Percentiles rank a stretch among this genome's conserved stretches.
phyloP scores from a whole-genome alignment of 1,140 invertebrate species.

The Agrilus planipennis region DNA sequence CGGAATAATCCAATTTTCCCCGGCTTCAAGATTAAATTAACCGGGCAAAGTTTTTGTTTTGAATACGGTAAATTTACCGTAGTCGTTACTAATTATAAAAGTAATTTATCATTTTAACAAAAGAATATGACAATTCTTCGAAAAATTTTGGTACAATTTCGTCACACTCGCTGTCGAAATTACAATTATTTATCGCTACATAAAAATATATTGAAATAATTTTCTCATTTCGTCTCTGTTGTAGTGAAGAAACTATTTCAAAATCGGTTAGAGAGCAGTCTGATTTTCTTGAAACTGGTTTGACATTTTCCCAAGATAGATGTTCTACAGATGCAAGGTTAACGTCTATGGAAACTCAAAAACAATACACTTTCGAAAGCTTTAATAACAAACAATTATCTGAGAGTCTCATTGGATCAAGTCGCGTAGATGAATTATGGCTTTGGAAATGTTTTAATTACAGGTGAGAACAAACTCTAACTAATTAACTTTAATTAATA shows the following conservation, averaged over 20 bases:
- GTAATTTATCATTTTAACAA: too few relatives aligned
- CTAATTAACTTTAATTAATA: not conserved
- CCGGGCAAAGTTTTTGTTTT: too few relatives aligned
- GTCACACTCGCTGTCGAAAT: too few relatives aligned
- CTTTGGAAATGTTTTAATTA: slow-evolving; percentile 54
- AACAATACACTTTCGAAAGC: slow-evolving; percentile 34
- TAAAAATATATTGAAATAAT: too few relatives aligned
- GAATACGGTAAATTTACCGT: too few relatives aligned
- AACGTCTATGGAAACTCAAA: slow-evolving; percentile 37
- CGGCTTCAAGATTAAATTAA: too few relatives aligned
- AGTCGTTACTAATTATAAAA: too few relatives aligned
- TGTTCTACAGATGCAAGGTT: slow-evolving; percentile 31
- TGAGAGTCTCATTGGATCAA: slow-evolving; percentile 37
- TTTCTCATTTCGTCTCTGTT: too few relatives aligned
- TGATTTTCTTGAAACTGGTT: slow-evolving; percentile 47
- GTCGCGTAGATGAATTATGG: slow-evolving; percentile 44
- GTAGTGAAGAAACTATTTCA: slow-evolving; percentile 29
- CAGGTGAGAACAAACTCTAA: slow-evolving; percentile 37
- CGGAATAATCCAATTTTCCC: too few relatives aligned
- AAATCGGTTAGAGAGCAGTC: slow-evolving; percentile 35
- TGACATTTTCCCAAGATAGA: slow-evolving; percentile 42
- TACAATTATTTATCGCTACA: too few relatives aligned
- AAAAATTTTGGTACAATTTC: too few relatives aligned
- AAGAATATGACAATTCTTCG: too few relatives aligned
- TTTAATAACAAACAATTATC: slow-evolving; percentile 30